A percentile compares a stretch with the other conserved stretches of the same genome.
These are phyloP conservation scores for Melospiza georgiana DNA, from an alignment of 2,113 vertebrate species.

Conservation along the genomic window DNA sequence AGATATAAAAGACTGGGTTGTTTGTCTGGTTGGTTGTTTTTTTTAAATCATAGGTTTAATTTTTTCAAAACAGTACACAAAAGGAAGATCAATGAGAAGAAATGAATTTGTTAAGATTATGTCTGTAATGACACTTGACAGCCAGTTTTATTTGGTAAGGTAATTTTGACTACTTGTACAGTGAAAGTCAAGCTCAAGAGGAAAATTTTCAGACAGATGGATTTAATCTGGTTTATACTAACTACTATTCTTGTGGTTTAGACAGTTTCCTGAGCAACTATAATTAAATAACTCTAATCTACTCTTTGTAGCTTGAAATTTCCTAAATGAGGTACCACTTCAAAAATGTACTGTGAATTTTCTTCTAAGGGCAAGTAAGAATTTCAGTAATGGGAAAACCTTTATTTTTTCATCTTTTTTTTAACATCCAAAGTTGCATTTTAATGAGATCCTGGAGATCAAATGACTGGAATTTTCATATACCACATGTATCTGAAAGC, in stretches of 20 bases:
- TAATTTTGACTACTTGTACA: background rate
- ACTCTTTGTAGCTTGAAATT: background rate
- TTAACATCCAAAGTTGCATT: background rate
- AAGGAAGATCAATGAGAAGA: background rate
- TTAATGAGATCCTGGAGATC: background rate
- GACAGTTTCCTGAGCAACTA: background rate
- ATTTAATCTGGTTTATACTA: background rate
- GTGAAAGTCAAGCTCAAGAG: background rate
- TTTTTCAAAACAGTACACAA: background rate
- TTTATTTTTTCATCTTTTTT: background rate
- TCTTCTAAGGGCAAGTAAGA: background rate
- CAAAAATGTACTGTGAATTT: background rate
- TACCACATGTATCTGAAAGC: background rate
- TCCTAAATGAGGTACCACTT: background rate
- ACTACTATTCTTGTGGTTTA: background rate
- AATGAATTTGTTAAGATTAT: background rate
- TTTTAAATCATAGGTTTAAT: background rate
- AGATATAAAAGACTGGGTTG: background rate
- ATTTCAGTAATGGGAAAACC: background rate
- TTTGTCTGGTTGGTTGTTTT: background rate
- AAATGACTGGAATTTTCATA: background rate
- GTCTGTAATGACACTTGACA: background rate
- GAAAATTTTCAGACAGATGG: background rate
- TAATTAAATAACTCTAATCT: background rate
- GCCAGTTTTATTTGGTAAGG: background rate